Evolutionary conservation across 2,113 vertebrate species (phyloP).

Genomic region (Balaenoptera acutorostrata): DNA sequence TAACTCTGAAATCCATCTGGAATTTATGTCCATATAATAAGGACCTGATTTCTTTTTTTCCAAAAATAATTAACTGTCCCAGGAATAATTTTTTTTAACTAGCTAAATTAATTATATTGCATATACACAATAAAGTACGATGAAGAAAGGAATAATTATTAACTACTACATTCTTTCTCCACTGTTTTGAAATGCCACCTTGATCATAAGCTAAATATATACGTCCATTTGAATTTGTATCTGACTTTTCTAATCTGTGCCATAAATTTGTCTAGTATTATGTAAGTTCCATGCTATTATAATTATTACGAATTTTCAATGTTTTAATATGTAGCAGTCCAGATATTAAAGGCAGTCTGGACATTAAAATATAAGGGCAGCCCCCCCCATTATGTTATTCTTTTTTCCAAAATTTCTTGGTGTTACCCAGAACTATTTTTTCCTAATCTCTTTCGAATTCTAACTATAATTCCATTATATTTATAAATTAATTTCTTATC

Average conservation of each 20-base stretch:
- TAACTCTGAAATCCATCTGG: neutral
- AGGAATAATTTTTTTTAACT: neutral
- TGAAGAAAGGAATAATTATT: constrained; percentile 18
- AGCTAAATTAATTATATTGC: no score
- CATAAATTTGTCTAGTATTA: neutral
- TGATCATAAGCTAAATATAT: neutral
- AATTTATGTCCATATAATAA: neutral
- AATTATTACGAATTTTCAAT: constrained; percentile 13
- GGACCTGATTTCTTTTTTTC: neutral
- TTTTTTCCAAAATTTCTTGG: constrained; percentile 11
- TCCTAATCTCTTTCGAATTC: constrained; percentile 8
- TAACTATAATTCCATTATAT: neutral
- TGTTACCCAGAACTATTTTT: neutral
- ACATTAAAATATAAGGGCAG: neutral
- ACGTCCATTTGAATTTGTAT: neutral
- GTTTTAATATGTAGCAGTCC: neutral
- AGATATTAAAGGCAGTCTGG: neutral
- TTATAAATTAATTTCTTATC: neutral
- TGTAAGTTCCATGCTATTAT: neutral
- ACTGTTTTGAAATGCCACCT: neutral
- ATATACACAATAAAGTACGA: no score
- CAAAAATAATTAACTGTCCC: neutral
- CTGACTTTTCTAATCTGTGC: neutral
- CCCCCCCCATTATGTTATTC: neutral
- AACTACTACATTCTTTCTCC: neutral